Base-by-base conservation (phyloP, 2,888 invertebrate genomes). In the Drosophila melanosoma region DNA sequence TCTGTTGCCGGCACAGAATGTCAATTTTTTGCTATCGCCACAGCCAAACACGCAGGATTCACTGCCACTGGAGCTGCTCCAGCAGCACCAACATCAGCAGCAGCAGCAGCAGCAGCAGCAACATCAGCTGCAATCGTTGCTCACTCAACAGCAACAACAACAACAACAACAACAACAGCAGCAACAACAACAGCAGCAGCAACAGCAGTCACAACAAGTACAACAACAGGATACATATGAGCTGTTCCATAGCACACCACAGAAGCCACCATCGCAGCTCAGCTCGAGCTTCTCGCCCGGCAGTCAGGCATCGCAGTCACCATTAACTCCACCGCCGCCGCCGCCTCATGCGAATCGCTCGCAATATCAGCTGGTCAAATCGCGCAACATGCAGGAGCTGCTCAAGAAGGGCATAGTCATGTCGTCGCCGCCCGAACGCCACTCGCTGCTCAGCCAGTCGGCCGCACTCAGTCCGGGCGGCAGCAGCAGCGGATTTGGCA, bases 351-450 rank as follows among this genome's bases (percentile, higher is more conserved):
- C 90, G 70, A 91, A 90, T 82, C 92, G 92, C 23, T 87, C 91
- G 38, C 93, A 91, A 71, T 92, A 91, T 74, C 91, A 92, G 70
- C 90, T 91, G 82, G 90, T 90, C 10, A 92, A 92, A 73, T 90
- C 92, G 42, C 89, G 90, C 58, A 92, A 93, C 76, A 90, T 92
- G 84, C 92, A 92, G 69, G 89, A 91, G 87, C 92, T 97, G 74
- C 92, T 97, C 59, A 94, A 96, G 87, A 95, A 96, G 80, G 95
- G 95, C 91, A 95, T 95, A 76, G 94, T 94, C 64, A 94, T 94
- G 90, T 94, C 94, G 59, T 94, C 94, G 88, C 93, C 93, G 12
- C 94, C 94, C 20, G 94, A 94, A 73, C 94, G 95, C 11, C 72
- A 76, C 82, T 94, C 94, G 73, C 78, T 88, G 69, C 83, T 95